Evolutionary conservation across 2,113 vertebrate genomes (phyloP).

Genomic region (Apistogramma diplotaenia): DNA sequence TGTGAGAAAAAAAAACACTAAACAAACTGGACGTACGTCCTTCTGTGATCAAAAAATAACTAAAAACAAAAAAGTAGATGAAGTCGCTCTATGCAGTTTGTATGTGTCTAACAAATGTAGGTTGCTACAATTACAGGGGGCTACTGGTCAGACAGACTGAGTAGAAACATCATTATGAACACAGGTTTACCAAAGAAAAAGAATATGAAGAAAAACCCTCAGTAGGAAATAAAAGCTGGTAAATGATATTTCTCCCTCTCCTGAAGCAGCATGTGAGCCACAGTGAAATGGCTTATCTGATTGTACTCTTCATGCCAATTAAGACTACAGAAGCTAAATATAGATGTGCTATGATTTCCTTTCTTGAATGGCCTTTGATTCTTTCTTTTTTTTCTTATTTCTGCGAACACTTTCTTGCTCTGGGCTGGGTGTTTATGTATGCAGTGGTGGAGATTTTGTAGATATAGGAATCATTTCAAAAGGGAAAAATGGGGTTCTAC

Average conservation of each 20-base stretch:
- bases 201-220: not conserved
- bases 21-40: not conserved
- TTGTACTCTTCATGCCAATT: constrained; percentile 75
- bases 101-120: constrained; percentile 9
- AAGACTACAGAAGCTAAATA: constrained; percentile 70
- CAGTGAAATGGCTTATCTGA: constrained; percentile 69
- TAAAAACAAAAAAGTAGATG: not conserved
- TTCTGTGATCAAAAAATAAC: not conserved
- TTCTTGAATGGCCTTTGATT: constrained; percentile 68
- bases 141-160: not conserved
- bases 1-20: constrained; percentile 11
- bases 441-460: constrained; percentile 40
- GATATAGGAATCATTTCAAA: constrained; percentile 42
- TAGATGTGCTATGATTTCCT: constrained; percentile 65
- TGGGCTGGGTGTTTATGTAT: constrained; percentile 38
- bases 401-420: constrained; percentile 19
- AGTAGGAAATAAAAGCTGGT: constrained; percentile 24
- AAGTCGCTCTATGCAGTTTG: not conserved
- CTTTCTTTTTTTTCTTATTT: not conserved
- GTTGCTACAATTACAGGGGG: not conserved
- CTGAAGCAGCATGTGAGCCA: constrained; percentile 56
- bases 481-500: not conserved
- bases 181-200: not conserved
- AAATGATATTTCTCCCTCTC: constrained; percentile 53
- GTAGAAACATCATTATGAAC: not conserved